phyloP scores from a whole-genome alignment of 2,888 invertebrate genomes.

The Drosophila incognita region DNA sequence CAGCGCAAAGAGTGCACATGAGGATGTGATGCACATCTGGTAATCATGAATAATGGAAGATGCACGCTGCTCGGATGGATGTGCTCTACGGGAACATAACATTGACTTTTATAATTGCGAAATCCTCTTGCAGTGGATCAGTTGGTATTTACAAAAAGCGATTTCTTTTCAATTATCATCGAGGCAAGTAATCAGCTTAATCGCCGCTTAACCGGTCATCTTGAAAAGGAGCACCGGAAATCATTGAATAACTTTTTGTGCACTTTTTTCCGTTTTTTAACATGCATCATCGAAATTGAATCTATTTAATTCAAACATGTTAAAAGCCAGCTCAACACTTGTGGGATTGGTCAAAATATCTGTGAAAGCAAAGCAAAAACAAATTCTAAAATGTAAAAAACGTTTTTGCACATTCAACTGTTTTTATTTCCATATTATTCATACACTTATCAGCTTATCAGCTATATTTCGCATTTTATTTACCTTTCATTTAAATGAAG shows the following conservation, averaged over 20 bases:
- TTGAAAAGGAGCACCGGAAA: background rate
- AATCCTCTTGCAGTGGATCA: slow-evolving; percentile 7
- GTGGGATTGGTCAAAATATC: background rate
- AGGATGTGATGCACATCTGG: slow-evolving; percentile 31
- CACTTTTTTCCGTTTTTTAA: background rate
- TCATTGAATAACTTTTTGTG: background rate
- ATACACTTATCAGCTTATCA: slow-evolving; percentile 60
- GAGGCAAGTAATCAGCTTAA: background rate
- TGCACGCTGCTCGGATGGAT: background rate
- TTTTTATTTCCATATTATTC: slow-evolving; percentile 70
- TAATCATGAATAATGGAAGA: slow-evolving; percentile 52
- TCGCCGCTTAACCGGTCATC: background rate
- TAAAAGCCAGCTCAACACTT: background rate
- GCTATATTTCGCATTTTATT: slow-evolving; percentile 55
- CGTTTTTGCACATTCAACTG: slow-evolving; percentile 69
- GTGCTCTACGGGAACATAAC: background rate
- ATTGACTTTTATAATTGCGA: slow-evolving; percentile 38
- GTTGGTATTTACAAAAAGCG: background rate
- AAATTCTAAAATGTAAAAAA: slow-evolving; percentile 5
- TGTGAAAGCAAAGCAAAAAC: background rate
- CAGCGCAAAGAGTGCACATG: slow-evolving; percentile 38
- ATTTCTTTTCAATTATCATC: slow-evolving; percentile 3
- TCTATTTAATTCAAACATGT: background rate
- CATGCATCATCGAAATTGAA: background rate
- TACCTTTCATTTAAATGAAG: slow-evolving; percentile 61